Base-by-base conservation (phyloP, 2,113 vertebrate species). In the Speoplatyrhinus poulsoni region DNA sequence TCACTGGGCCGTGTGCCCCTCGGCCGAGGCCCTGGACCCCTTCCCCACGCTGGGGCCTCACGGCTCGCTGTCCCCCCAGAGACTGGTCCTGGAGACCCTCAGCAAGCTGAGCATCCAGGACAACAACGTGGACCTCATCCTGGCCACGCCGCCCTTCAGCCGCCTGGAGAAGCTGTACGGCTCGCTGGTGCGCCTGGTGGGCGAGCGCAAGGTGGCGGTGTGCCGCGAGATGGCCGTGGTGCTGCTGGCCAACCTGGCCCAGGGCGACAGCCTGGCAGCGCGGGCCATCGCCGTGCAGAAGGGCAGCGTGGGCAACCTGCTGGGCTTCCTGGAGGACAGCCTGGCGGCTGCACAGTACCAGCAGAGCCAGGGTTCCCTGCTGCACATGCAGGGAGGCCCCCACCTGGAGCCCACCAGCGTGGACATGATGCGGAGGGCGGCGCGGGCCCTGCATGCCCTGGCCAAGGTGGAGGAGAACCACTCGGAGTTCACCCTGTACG, bases 31-130 rank as follows among this genome's bases (percentile, higher is more conserved):
- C 84, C 93, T 96, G 88, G 98, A 99, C 84, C 98, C 98, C 70
- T 99, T 99, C 72, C 95, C 96, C 9, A 96, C 96, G 0, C 90
- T 99, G 87, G 98, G 96, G 36, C 94, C 96, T 79, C 96, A 95
- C 0, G 94, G 95, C 76, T 94, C 96, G 57, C 96, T 99, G 57
- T 99, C 98, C 72, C 98, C 98, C 12, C 98, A 98, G 93, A 96
- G 96, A 94, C 94, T 99, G 89, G 97, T 99, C 86, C 95, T 99
- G 13, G 98, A 99, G 93, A 96, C 97, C 79, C 96, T 99, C 89
- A 99, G 96, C 92, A 99, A 99, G 92, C 96, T 99, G 91, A 99
- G 97, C 93, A 97, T 99, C 94, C 97, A 99, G 94, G 98, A 99
- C 94, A 98, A 96, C 95, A 99, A 99, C 16, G 98, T 99, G 80